phyloP scores from a whole-genome alignment of 2,113 vertebrate genomes.

The Prietella phreatophila region DNA sequence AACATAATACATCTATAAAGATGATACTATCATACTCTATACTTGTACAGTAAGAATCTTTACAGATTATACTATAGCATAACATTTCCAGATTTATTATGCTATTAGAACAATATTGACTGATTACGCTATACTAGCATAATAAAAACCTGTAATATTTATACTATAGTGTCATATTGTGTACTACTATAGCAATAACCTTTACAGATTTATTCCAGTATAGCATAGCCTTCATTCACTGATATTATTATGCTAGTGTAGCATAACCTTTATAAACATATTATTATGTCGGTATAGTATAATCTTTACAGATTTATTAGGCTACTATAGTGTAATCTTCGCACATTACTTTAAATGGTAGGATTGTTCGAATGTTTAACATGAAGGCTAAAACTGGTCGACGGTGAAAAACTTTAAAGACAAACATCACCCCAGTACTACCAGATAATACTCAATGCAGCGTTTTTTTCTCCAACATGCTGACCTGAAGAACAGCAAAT shows the following conservation, averaged over 20 bases:
- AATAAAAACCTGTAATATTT: background rate
- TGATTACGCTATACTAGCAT: background rate
- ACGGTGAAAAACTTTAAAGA: background rate
- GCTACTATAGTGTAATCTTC: background rate
- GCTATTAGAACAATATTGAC: background rate
- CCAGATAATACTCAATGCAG: background rate
- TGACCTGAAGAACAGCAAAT: background rate
- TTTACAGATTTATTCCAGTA: background rate
- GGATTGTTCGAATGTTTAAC: background rate
- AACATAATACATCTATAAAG: background rate
- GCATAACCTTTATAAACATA: background rate
- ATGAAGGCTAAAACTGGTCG: background rate
- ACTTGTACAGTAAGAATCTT: background rate
- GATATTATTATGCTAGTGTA: background rate
- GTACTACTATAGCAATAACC: background rate
- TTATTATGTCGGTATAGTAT: background rate
- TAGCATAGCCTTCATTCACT: background rate
- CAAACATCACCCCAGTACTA: background rate
- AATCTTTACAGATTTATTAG: background rate
- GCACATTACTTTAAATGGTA: background rate
- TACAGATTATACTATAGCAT: background rate
- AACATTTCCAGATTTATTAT: background rate
- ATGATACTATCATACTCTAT: background rate
- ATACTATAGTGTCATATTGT: background rate
- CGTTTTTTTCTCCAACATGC: background rate